Percentiles rank a stretch among this genome's conserved stretches.
phyloP scores from a whole-genome alignment of 2,888 invertebrate genomes.

The Hydriomena furcata region DNA sequence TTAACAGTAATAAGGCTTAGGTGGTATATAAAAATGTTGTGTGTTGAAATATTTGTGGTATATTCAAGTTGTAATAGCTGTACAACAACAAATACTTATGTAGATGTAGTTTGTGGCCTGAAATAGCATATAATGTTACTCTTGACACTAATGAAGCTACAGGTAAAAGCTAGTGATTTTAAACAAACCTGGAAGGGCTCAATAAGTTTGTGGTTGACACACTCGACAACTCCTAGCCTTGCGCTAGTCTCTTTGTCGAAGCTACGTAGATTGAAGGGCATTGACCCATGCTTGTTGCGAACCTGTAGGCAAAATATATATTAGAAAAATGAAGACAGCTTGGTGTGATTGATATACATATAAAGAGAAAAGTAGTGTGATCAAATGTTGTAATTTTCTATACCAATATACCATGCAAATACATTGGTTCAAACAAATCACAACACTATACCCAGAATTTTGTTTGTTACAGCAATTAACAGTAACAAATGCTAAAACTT shows the following conservation, averaged over 20 bases:
- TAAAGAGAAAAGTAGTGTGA: background rate
- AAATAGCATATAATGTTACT: too few relatives aligned
- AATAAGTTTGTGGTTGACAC: conserved; percentile 98
- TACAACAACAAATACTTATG: too few relatives aligned
- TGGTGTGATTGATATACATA: background rate
- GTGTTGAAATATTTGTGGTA: too few relatives aligned
- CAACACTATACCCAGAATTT: conserved; percentile 48
- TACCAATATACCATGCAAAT: conserved; percentile 45
- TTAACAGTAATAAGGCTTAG: too few relatives aligned
- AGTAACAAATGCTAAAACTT: conserved; percentile 8
- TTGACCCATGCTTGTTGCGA: conserved; percentile 95
- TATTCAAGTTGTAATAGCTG: too few relatives aligned
- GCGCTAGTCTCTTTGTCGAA: conserved; percentile 99
- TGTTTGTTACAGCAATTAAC: conserved; percentile 28
- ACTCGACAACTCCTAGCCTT: conserved; percentile 98
- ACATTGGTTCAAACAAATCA: conserved; percentile 56
- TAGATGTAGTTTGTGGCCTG: too few relatives aligned
- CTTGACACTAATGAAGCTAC: too few relatives aligned
- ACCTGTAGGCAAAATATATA: conserved; percentile 70
- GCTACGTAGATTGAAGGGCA: conserved; percentile 98
- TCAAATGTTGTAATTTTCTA: conserved; percentile 51
- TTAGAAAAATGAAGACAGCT: background rate
- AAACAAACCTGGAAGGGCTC: conserved; percentile 96
- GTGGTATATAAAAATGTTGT: too few relatives aligned
- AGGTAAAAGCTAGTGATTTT: too few relatives aligned